Evolutionary conservation across 1,140 invertebrate genomes (phyloP).

Genomic region (Bombyx mori): DNA sequence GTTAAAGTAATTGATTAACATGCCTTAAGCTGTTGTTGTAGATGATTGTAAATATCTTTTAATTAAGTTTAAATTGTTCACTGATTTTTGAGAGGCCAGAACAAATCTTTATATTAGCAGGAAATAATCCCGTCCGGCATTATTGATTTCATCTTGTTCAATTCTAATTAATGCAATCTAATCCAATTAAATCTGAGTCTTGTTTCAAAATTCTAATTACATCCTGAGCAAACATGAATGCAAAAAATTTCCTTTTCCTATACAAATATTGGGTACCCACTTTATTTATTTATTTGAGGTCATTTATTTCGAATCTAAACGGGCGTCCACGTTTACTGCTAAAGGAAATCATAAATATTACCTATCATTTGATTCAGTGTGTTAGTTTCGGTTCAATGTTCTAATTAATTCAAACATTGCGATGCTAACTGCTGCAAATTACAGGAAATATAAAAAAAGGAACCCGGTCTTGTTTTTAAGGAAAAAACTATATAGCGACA

Average conservation of each 20-base stretch:
- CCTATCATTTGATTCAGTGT: background rate
- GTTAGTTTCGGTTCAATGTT: no score
- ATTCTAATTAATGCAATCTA: background rate
- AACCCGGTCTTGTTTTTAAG: background rate
- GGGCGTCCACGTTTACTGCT: background rate
- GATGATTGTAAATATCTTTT: no score
- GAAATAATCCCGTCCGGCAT: constrained; percentile 10
- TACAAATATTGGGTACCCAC: no score
- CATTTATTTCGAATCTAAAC: background rate
- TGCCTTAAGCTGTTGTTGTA: no score
- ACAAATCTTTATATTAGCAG: background rate
- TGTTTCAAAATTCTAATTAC: no score
- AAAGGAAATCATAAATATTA: background rate
- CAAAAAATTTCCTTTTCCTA: no score
- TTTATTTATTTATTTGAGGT: background rate
- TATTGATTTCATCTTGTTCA: background rate
- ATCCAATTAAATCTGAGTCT: background rate
- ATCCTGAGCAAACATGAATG: no score
- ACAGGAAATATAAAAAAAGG: constrained; percentile 1
- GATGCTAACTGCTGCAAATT: constrained; percentile 1
- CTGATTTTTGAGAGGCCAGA: no score
- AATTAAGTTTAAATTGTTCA: no score
- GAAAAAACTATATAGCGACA: constrained; percentile 2
- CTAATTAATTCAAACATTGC: no score
- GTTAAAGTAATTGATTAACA: no score